Evolutionary conservation across 2,113 vertebrate genomes (phyloP), one percentile per base, ranked within the genome.

Genomic region (Megaceryle torquata): DNA sequence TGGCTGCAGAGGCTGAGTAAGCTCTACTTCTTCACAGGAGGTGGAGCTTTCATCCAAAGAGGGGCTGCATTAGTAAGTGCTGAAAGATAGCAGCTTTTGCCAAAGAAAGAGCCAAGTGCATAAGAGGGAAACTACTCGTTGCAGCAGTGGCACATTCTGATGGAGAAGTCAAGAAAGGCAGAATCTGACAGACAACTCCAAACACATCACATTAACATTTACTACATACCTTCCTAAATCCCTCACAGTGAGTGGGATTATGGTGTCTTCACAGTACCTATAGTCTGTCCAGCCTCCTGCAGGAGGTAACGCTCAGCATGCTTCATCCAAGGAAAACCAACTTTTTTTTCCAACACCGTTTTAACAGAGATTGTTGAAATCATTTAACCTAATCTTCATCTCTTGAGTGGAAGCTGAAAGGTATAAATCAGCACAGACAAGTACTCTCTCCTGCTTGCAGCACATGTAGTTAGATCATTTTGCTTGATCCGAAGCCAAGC

Each of bases 1-100:
- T 96, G 93, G 95, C 97, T 97, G 53, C 91, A 63, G 89, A 87
- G 95, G 85, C 93, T 53, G 77, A 89, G 76, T 91, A 96, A 97
- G 92, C 93, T 95, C 93, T 54, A 50, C 96, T 97, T 93, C 84
- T 97, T 81, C 79, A 8, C 89, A 35, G 89, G 94, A 96, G 97
- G 95, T 94, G 97, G 97, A 95, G 97, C 94, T 69, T 68, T 44
- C 59, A 64, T 33, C 91, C 65, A 10, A 72, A 94, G 88, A 44
- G 82, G 93, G 89, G 92, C 88, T 94, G 86, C 60, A 0, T 80
- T 24, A 28, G 0, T 24, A 13, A 96, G 97, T 24, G 72, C 86
- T 75, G 94, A 70, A 87, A 87, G 82, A 89, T 37, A 65, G 89
- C 60, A 43, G 54, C 44, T 80, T 70, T 18, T 64, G 74, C 81